Percentiles rank a stretch among this genome's conserved stretches.
Conservation (phyloP, 2,797 vertebrate species). For the Xerus rutilus region DNA sequence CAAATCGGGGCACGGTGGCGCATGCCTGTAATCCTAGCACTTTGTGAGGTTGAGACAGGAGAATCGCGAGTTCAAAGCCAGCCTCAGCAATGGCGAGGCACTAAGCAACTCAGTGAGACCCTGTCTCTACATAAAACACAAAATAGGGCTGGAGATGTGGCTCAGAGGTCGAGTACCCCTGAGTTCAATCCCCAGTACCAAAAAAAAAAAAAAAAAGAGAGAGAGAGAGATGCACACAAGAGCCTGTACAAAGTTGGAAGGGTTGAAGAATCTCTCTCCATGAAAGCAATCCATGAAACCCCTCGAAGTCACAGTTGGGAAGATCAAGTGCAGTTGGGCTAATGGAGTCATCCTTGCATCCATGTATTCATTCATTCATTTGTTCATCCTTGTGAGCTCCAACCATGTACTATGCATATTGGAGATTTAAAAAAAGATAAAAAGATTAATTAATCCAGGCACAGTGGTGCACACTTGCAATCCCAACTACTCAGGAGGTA, state of each 20-base stretch:
- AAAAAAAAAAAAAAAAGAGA: too few species aligned
- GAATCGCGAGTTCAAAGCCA: too few species aligned
- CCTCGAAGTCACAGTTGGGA: background rate
- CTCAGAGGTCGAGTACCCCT: too few species aligned
- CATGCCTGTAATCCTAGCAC: too few species aligned
- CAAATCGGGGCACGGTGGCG: too few species aligned
- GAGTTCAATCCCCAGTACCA: too few species aligned
- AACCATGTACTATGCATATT: background rate
- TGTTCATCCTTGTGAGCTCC: background rate
- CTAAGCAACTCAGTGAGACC: too few species aligned
- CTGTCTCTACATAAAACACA: too few species aligned
- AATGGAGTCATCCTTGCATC: background rate
- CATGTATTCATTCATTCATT: background rate
- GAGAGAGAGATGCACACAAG: background rate
- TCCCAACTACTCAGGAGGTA: background rate
- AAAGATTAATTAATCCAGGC: background rate
- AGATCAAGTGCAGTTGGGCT: background rate
- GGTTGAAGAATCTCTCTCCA: background rate
- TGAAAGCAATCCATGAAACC: background rate
- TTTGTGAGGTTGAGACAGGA: too few species aligned
- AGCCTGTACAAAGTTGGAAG: background rate
- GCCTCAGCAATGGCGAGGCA: too few species aligned
- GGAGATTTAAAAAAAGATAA: background rate
- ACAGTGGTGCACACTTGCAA: too few species aligned
- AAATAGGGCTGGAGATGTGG: too few species aligned